Evolutionary conservation across 2,888 invertebrate genomes (phyloP), one percentile per base, ranked within the genome.

Genomic region (Scaeva pyrastri): DNA sequence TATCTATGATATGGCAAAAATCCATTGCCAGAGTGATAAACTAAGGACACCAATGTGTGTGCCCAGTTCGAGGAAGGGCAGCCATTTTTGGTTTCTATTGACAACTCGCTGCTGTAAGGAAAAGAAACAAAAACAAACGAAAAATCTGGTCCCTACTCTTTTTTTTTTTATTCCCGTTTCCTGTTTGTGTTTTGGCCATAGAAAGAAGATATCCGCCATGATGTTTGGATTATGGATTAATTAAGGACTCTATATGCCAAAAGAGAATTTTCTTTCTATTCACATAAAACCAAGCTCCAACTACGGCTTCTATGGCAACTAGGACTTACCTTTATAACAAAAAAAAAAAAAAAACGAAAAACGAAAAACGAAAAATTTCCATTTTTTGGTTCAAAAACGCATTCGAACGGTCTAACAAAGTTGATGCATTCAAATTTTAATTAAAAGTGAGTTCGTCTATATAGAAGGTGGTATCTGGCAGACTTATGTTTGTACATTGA

Each of bases 11-110:
- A 48, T 31, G 39, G 39, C 21, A 10, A 60, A 60, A 60, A 58
- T n/a, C 66, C 58, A 68, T 72, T 73, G 39, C 21, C 39, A 70
- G 36, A 70, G 36, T 70, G 60, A 50, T 75, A 70, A 75, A 81
- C n/a, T 52, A 68, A 21, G 36, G 39, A 21, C 39, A 36, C 36
- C 36, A 41, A 12, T 62, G 64, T 39, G 50, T 7, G 12, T 1
- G 12, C 43, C n/a, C n/a, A n/a, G n/a, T 62, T 11, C 3, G 23
- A 7, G 0, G 1, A n/a, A 23, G 23, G n/a, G 43, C 68, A 52
- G 39, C 36, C 36, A 68, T 31, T 41, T 48, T 68, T 21, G 68
- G 23, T 39, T 14, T 68, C 68, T 39, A 68, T 52, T 68, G 68
- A 68, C 68, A 52, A 68, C 52, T 23, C 1, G 7, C 26, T 26